Evolutionary conservation across 2,113 vertebrate genomes (phyloP), one percentile per base, ranked within the genome.

Genomic region (Ceuthmochares aereus): DNA sequence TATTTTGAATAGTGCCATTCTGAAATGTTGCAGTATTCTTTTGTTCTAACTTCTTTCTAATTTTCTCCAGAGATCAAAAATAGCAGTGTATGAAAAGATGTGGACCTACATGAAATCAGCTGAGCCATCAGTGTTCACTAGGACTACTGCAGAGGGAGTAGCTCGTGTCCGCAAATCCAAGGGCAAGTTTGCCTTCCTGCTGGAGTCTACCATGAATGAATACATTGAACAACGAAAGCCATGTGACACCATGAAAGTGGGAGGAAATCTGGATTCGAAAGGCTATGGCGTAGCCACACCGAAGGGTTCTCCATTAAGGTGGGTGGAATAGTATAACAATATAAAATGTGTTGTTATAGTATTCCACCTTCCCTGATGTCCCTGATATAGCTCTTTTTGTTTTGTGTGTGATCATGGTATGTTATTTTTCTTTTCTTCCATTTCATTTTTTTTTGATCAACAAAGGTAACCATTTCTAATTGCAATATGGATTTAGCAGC

Each of bases 241-340:
- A 2, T 99, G 99, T 89, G 99, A 99, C 98, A 99, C 99, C 88
- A 99, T 99, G 99, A 99, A 99, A 99, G 99, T 99, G 96, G 99
- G 99, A 97, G 99, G 99, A 95, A 99, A 99, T 98, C 99, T 99
- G 98, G 99, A 99, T 98, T 99, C 99, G 72, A 99, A 99, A 98
- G 99, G 99, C 98, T 99, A 99, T 82, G 99, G 99, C 94, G 99
- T 99, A 97, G 99, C 99, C 55, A 99, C 99, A 88, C 99, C 99
- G 96, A 99, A 99, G 98, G 99, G 99, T 98, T 99, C 99, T 98
- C 99, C 99, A 99, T 99, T 99, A 99, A 99, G 99, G 99, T 99
- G 99, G 99, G 99, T 99, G 99, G 99, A 99, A 99, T 99, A 99
- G 98, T 99, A 99, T 99, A 99, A 99, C 99, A 99, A 99, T 99